Evolutionary conservation across 2,888 invertebrate species (phyloP).

Genomic region (Macrosiphum euphorbiae): DNA sequence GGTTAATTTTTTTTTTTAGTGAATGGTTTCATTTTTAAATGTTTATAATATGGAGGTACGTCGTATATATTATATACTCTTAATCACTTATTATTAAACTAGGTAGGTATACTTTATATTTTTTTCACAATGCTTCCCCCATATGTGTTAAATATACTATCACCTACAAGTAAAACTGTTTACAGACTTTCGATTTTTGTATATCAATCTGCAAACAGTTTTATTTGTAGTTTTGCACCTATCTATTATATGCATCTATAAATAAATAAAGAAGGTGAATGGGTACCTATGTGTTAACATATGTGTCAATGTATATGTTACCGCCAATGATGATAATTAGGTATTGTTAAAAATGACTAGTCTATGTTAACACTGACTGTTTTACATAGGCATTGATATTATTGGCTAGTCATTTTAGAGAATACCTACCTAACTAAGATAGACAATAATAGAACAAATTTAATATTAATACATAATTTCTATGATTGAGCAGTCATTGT

Average conservation of each 20-base stretch:
- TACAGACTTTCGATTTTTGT: neutral
- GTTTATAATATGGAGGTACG: neutral
- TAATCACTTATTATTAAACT: neutral
- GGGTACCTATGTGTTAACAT: neutral
- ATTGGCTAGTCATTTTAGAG: too few relatives aligned
- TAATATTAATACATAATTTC: too few relatives aligned
- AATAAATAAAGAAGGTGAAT: neutral
- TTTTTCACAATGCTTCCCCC: neutral
- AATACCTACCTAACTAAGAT: too few relatives aligned
- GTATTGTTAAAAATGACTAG: too few relatives aligned
- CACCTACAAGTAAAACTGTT: neutral
- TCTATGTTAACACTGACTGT: too few relatives aligned
- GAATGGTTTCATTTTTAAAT: neutral
- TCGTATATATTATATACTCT: neutral
- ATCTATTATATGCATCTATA: neutral
- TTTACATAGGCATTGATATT: too few relatives aligned
- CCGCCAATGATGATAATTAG: too few relatives aligned
- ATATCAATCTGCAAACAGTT: neutral
- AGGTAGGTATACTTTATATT: neutral
- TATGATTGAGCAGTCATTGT: too few relatives aligned
- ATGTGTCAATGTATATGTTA: neutral
- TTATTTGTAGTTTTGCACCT: neutral
- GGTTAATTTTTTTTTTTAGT: neutral
- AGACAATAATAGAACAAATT: too few relatives aligned
- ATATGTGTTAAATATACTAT: neutral